Conservation (phyloP, 2,888 invertebrate species). For the Hypercompe scribonia region DNA sequence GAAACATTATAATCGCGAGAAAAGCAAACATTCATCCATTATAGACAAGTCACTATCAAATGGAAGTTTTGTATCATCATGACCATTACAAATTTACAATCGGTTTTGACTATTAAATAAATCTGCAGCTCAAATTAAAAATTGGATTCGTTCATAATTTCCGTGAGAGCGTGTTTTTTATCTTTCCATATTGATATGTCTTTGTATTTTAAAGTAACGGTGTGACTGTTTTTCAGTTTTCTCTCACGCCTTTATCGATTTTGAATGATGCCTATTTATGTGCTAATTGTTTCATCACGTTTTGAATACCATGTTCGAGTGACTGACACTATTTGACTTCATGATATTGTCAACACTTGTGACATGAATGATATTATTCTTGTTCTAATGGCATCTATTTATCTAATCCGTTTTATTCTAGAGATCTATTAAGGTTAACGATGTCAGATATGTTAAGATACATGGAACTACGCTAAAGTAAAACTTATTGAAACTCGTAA, state of each 20-base stretch:
- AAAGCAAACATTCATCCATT: slow-evolving; percentile 41
- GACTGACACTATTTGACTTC: not conserved
- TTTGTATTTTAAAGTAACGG: slow-evolving; percentile 43
- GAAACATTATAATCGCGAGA: slow-evolving; percentile 31
- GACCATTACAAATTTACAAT: slow-evolving; percentile 74
- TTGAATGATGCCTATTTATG: slow-evolving; percentile 15
- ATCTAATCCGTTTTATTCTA: not conserved
- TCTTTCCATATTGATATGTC: slow-evolving; percentile 44
- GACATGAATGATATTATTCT: not conserved
- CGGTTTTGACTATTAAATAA: slow-evolving; percentile 71
- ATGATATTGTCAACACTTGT: not conserved
- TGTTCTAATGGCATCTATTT: not conserved
- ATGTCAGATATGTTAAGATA: not conserved
- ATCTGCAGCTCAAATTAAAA: slow-evolving; percentile 79
- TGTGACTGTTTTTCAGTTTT: slow-evolving; percentile 36
- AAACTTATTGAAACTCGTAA: not conserved
- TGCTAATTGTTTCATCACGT: slow-evolving; percentile 22
- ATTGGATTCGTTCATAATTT: slow-evolving; percentile 71
- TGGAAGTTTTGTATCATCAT: slow-evolving; percentile 57
- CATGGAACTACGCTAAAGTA: not conserved
- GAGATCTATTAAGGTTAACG: not conserved
- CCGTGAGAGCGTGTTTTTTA: slow-evolving; percentile 68
- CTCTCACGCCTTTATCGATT: slow-evolving; percentile 36
- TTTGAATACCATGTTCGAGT: not conserved
- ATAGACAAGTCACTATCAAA: slow-evolving; percentile 49